Conservation (phyloP, 2,797 vertebrate genomes). For the Takifugu ocellatus region DNA sequence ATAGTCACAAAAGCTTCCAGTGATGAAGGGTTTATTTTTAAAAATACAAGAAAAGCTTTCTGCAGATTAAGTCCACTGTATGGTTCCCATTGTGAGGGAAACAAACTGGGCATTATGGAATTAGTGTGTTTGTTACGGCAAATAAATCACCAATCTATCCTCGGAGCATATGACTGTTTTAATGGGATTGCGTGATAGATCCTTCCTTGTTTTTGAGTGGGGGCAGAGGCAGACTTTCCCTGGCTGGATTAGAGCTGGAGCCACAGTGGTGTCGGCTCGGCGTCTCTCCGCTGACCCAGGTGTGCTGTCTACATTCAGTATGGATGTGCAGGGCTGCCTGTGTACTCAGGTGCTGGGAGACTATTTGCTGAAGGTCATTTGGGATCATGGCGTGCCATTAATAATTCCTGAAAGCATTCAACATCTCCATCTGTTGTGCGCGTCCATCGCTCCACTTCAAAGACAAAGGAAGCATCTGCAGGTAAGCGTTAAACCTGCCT, state of each 20-base stretch:
- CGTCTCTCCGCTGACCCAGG: slow-evolving; percentile 63
- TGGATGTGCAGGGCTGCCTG: slow-evolving; percentile 64
- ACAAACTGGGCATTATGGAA: slow-evolving; percentile 76
- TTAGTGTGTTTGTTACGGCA: slow-evolving; percentile 62
- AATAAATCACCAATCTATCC: slow-evolving; percentile 69
- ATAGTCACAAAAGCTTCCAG: slow-evolving; percentile 56
- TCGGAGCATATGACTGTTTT: slow-evolving; percentile 56
- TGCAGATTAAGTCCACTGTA: slow-evolving; percentile 73
- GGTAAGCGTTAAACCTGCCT: slow-evolving; percentile 62
- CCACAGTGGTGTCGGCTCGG: slow-evolving; percentile 57
- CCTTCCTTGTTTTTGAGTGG: slow-evolving; percentile 22
- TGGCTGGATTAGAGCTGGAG: slow-evolving; percentile 49
- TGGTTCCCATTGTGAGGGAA: slow-evolving; percentile 70
- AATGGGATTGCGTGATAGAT: slow-evolving; percentile 58
- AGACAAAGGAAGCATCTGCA: slow-evolving; percentile 70
- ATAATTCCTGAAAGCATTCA: slow-evolving; percentile 78
- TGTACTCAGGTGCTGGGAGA: slow-evolving; percentile 61
- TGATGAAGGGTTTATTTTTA: slow-evolving; percentile 75
- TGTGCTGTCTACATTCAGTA: slow-evolving; percentile 76
- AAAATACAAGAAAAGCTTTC: slow-evolving; percentile 68
- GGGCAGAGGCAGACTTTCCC: slow-evolving; percentile 41
- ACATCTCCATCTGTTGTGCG: slow-evolving; percentile 75
- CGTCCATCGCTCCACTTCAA: slow-evolving; percentile 67
- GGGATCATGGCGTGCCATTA: slow-evolving; percentile 78
- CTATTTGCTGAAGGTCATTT: slow-evolving; percentile 79